Base-by-base conservation (phyloP, 2,888 invertebrate species). In the Cancer borealis region DNA sequence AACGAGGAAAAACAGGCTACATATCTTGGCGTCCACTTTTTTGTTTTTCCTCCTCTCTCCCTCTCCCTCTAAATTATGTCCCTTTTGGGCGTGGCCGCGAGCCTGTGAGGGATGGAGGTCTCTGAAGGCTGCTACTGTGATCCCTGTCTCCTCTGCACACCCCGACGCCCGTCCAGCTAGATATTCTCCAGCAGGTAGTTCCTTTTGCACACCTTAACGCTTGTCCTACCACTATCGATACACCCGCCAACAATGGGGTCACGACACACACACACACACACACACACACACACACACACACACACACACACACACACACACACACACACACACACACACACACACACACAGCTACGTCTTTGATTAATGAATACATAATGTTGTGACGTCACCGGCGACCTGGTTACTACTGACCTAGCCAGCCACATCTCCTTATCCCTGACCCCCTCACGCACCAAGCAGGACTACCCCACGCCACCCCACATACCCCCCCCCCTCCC, bases 201-300 rank as follows among this genome's bases (percentile, higher is more conserved):
- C n/a, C n/a, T 66, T n/a, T n/a, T 66, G 66, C n/a, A 6, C 66
- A 21, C 66, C 66, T 66, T 17, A 39, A 39, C 39, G 12, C 54
- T 54, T 54, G 17, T 54, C 54, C 54, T 54, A 10, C 54, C 54
- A 14, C n/a, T n/a, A 66, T 66, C 66, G n/a, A 66, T 66, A 66
- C 66, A 21, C n/a, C n/a, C 21, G 66, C 54, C 54, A 0, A 14
- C 54, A 66, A n/a, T n/a, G 21, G n/a, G 66, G 66, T 66, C 66
- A 66, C 66, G n/a, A 14, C n/a, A n/a, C 54, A 54, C 54, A 54
- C 54, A 54, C 54, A 54, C 54, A 54, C 54, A 54, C 54, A 54
- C 54, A 66, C 66, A 66, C 66, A 66, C n/a, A 66, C 66, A 66
- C 66, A 66, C 66, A 66, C 66, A 66, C 66, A 66, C 66, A 66